A percentile compares a stretch with the other conserved stretches of the same genome.
These are phyloP conservation scores for Chrysogorgia sp. DNA, from an alignment of 92 coral and sea anemone species.

Conservation along the genomic window DNA sequence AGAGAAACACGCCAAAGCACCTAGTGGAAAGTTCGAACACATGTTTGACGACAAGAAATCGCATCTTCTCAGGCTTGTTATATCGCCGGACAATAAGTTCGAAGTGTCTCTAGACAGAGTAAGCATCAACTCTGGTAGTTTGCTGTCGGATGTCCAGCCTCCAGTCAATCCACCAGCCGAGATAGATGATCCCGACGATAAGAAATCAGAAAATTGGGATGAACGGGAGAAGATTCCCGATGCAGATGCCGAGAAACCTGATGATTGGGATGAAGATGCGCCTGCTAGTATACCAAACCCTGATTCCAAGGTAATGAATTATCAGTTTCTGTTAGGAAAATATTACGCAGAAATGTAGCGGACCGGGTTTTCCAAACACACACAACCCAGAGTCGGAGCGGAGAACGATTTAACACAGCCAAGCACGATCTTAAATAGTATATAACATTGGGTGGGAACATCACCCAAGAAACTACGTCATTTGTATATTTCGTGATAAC, in stretches of 20 bases:
- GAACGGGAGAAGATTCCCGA: constrained; percentile 98
- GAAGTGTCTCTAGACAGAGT: constrained; percentile 90
- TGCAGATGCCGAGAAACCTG: constrained; percentile 98
- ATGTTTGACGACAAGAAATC: constrained; percentile 98
- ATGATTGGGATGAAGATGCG: constrained; percentile 99
- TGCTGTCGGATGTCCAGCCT: constrained; percentile 88
- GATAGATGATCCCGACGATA: constrained; percentile 88
- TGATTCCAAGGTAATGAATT: constrained; percentile 69
- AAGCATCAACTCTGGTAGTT: constrained; percentile 77
- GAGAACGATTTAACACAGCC: too few species aligned
- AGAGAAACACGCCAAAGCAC: constrained; percentile 98
- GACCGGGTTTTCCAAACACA: background rate
- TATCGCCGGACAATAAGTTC: constrained; percentile 83
- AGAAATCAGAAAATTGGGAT: constrained; percentile 97
- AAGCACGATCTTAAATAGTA: too few species aligned
- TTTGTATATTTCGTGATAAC: too few species aligned
- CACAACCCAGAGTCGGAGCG: too few species aligned
- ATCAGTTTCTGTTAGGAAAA: too few species aligned
- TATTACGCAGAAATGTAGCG: background rate
- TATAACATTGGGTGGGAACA: too few species aligned
- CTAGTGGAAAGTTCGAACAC: constrained; percentile 92
- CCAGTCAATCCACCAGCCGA: constrained; percentile 94
- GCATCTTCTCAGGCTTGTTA: constrained; percentile 83
- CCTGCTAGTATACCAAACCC: constrained; percentile 91
- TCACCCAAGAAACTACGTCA: too few species aligned